These are phyloP conservation scores for Dendrolimus houi DNA, from an alignment of 2,888 invertebrate genomes.

Conservation along the genomic window DNA sequence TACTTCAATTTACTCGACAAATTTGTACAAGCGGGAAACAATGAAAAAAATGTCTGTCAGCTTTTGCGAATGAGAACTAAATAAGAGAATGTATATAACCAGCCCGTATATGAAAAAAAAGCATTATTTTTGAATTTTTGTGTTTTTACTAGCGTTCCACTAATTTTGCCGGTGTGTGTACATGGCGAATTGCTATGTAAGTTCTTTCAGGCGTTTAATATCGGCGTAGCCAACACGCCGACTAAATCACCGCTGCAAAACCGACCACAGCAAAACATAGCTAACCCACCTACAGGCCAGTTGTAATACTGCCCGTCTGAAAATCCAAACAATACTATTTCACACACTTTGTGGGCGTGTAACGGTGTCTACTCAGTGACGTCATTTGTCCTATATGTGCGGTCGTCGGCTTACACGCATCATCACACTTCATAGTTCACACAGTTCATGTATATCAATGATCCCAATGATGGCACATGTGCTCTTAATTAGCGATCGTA, in stretches of 20 bases:
- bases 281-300: background rate
- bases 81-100: too few relatives aligned
- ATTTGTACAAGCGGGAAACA: too few relatives aligned
- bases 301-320: constrained; percentile 3
- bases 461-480: background rate
- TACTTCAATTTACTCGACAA: too few relatives aligned
- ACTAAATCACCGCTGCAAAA: background rate
- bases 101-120: too few relatives aligned
- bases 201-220: too few relatives aligned
- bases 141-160: too few relatives aligned
- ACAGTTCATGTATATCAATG: constrained; percentile 11
- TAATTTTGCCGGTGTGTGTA: too few relatives aligned
- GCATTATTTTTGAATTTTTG: too few relatives aligned
- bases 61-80: too few relatives aligned
- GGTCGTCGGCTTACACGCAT: constrained; percentile 25
- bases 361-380: constrained; percentile 20
- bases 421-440: constrained; percentile 15
- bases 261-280: background rate
- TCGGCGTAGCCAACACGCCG: background rate
- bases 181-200: too few relatives aligned
- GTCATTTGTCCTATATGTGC: constrained; percentile 31
- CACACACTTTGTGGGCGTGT: constrained; percentile 18
- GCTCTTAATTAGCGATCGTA: background rate
- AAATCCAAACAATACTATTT: constrained; percentile 13
- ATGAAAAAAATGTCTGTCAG: too few relatives aligned